phyloP scores from a whole-genome alignment of 2,797 vertebrate genomes.

The Sebastes steindachneri region DNA sequence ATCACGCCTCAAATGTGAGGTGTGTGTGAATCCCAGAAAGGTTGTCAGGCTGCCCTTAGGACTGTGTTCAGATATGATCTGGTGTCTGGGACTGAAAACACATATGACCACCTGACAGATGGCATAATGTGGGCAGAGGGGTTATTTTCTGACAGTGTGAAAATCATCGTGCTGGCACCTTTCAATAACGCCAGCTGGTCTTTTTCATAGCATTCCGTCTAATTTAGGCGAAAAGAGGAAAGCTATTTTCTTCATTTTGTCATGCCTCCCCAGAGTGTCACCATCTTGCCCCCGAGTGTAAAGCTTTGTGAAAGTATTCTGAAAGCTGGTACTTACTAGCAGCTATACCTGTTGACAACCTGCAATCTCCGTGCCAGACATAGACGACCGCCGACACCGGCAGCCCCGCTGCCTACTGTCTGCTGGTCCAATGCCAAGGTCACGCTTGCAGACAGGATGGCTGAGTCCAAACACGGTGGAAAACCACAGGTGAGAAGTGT shows the following conservation, averaged over 20 bases:
- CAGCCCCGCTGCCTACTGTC: slow-evolving; percentile 15
- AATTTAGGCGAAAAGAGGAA: slow-evolving; percentile 51
- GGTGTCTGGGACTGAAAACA: slow-evolving; percentile 49
- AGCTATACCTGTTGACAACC: slow-evolving; percentile 67
- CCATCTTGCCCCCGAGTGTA: slow-evolving; percentile 36
- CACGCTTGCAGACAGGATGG: slow-evolving; percentile 14
- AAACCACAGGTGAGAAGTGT: slow-evolving; percentile 25
- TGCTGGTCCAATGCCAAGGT: slow-evolving; percentile 61
- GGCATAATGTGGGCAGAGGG: slow-evolving; percentile 79
- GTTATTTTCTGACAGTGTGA: slow-evolving; percentile 82
- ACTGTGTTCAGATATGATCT: slow-evolving; percentile 51
- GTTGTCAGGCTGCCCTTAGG: slow-evolving; percentile 11
- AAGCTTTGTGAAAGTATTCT: slow-evolving; percentile 46
- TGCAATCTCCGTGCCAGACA: slow-evolving; percentile 52
- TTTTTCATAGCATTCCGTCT: slow-evolving; percentile 66
- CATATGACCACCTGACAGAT: slow-evolving; percentile 82
- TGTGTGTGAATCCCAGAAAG: slow-evolving; percentile 6
- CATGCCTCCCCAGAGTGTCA: slow-evolving; percentile 34
- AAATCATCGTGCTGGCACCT: slow-evolving; percentile 76
- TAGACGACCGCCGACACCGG: slow-evolving; percentile 1
- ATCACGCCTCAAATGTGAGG: slow-evolving; percentile 13
- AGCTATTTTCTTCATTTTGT: slow-evolving; percentile 65
- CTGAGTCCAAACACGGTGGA: slow-evolving; percentile 12
- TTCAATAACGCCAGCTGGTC: slow-evolving; percentile 77
- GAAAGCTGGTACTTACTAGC: slow-evolving; percentile 51